Conservation (phyloP, 1,140 invertebrate genomes). For the Orius insidiosus region DNA sequence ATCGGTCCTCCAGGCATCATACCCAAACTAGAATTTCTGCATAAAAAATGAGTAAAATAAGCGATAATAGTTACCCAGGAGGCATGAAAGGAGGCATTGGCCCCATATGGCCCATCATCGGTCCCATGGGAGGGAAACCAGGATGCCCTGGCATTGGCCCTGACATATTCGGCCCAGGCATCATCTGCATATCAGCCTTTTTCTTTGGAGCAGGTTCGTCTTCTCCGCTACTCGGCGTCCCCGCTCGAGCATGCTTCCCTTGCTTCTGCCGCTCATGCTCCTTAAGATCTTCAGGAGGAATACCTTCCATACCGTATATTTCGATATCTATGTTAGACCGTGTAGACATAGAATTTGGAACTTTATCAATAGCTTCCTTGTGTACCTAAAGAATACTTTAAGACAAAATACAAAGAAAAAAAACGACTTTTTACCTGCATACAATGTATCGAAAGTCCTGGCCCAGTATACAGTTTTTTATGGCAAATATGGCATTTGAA, state of each 20-base stretch:
- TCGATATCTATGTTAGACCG: conserved; percentile 98
- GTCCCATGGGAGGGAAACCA: conserved; percentile 38
- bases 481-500: conserved; percentile 99
- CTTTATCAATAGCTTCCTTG: conserved; percentile 99
- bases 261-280: conserved; percentile 16
- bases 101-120: conserved; percentile 53
- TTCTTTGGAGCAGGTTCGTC: conserved; percentile 61
- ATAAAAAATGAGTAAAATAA: neutral
- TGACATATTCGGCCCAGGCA: conserved; percentile 32
- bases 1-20: conserved; percentile 21
- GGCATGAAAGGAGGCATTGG: conserved; percentile 52
- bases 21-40: conserved; percentile 30
- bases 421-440: conserved; percentile 67
- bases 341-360: conserved; percentile 95
- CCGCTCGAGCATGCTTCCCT: conserved; percentile 25
- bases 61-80: conserved; percentile 25
- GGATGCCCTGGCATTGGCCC: conserved; percentile 33
- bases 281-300: conserved; percentile 41
- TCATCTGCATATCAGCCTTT: conserved; percentile 40
- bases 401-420: neutral
- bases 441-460: conserved; percentile 96
- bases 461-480: conserved; percentile 97
- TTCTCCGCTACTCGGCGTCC: conserved; percentile 45
- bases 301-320: conserved; percentile 99
- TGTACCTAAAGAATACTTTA: conserved; percentile 69